Evolutionary conservation across 1,140 invertebrate genomes (phyloP).

Genomic region (Apolygus lucorum): DNA sequence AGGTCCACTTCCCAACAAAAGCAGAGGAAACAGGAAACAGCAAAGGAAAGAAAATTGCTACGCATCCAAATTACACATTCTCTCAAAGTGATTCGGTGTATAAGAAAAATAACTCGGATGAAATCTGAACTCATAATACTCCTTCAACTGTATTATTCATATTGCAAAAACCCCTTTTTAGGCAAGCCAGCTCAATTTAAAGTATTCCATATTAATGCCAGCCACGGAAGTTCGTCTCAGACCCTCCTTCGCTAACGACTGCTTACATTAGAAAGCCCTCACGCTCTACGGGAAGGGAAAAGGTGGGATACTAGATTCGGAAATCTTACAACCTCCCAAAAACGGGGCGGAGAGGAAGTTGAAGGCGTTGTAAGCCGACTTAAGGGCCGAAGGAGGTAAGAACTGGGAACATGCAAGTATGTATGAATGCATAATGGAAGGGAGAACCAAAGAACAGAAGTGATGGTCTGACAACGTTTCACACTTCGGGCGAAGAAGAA

Average conservation of each 20-base stretch:
- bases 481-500: no score
- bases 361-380: not conserved
- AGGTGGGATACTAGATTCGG: no score
- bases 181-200: not conserved
- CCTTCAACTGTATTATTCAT: not conserved
- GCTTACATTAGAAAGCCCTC: not conserved
- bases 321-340: not conserved
- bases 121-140: no score
- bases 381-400: not conserved
- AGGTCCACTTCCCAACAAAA: no score
- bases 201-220: not conserved
- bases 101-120: no score
- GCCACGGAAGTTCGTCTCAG: no score
- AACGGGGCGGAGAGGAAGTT: not conserved
- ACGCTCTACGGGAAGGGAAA: not conserved
- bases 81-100: no score
- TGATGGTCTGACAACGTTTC: no score
- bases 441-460: no score
- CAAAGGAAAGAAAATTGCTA: no score
- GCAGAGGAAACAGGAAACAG: no score
- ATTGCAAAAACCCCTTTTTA: not conserved
- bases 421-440: conserved; percentile 11
- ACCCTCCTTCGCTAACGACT: not conserved
- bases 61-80: no score
- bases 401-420: not conserved